Percentiles rank a stretch among this genome's conserved stretches.
Conservation (phyloP, 1,140 invertebrate species). For the Paracyclopina nana region DNA sequence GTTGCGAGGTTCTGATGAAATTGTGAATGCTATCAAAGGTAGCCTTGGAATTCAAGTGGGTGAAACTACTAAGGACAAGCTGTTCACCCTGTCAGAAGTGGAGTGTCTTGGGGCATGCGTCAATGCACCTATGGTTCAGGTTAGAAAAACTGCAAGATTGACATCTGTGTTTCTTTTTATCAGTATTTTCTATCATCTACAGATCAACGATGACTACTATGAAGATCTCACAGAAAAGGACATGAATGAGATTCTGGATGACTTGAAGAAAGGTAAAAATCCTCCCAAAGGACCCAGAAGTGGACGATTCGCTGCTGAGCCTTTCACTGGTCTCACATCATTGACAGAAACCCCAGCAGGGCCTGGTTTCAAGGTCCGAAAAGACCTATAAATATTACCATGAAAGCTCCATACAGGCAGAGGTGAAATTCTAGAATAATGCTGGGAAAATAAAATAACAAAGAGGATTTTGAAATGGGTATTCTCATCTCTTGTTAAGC, state of each 20-base stretch:
- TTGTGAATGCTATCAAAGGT: constrained; percentile 60
- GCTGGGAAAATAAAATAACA: too few relatives aligned
- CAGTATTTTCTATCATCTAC: too few relatives aligned
- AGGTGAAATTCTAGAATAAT: too few relatives aligned
- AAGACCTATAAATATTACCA: constrained; percentile 56
- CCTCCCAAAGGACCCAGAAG: constrained; percentile 76
- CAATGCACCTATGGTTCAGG: constrained; percentile 96
- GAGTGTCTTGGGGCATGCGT: constrained; percentile 98
- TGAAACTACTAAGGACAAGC: constrained; percentile 66
- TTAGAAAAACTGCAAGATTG: too few relatives aligned
- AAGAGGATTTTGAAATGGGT: too few relatives aligned
- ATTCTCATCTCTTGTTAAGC: too few relatives aligned
- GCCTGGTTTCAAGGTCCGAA: constrained; percentile 67
- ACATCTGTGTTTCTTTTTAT: too few relatives aligned
- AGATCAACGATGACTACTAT: constrained; percentile 91
- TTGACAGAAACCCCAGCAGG: constrained; percentile 65
- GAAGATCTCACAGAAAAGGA: constrained; percentile 84
- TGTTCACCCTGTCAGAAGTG: constrained; percentile 90
- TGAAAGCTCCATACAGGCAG: too few relatives aligned
- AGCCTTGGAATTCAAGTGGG: constrained; percentile 66
- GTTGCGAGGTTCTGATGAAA: constrained; percentile 77
- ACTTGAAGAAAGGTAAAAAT: constrained; percentile 62
- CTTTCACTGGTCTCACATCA: constrained; percentile 61
- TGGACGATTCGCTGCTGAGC: constrained; percentile 77
- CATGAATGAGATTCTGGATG: constrained; percentile 66